These are phyloP conservation scores for Drosophila putrida DNA, from an alignment of 2,888 invertebrate genomes.

Conservation along the genomic window DNA sequence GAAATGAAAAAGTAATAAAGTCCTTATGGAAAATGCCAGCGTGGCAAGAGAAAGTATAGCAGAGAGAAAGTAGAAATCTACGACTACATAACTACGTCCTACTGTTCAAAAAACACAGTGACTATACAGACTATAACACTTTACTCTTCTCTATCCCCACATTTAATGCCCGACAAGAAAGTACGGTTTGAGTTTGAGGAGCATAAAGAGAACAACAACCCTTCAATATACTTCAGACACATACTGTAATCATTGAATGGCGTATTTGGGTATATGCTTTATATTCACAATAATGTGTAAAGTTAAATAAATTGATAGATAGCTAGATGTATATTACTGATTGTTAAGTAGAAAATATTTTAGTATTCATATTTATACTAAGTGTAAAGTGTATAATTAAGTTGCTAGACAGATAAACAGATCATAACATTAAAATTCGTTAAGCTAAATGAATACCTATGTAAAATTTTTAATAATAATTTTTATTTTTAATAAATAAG, in stretches of 20 bases:
- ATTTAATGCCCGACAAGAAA: constrained; percentile 41
- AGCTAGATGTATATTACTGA: background rate
- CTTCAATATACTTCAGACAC: constrained; percentile 35
- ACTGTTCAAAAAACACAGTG: constrained; percentile 8
- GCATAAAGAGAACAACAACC: constrained; percentile 33
- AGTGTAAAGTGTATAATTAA: too few relatives aligned
- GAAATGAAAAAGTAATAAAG: constrained; percentile 83
- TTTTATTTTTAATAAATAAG: too few relatives aligned
- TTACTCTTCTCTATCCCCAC: constrained; percentile 7
- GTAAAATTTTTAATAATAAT: too few relatives aligned
- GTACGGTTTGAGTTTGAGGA: background rate
- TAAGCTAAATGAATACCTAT: too few relatives aligned
- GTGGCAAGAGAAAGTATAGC: constrained; percentile 30
- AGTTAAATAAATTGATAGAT: background rate
- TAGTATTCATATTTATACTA: background rate
- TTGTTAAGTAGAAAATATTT: background rate
- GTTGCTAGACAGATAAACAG: too few relatives aligned
- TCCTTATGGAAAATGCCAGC: constrained; percentile 77
- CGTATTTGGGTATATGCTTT: constrained; percentile 22
- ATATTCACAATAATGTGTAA: background rate
- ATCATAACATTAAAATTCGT: too few relatives aligned
- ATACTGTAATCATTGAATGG: constrained; percentile 29
- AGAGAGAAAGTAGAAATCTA: constrained; percentile 26
- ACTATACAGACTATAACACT: background rate
- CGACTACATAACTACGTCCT: constrained; percentile 18